phyloP scores from a whole-genome alignment of 2,888 invertebrate genomes.

The Ormia ochracea region DNA sequence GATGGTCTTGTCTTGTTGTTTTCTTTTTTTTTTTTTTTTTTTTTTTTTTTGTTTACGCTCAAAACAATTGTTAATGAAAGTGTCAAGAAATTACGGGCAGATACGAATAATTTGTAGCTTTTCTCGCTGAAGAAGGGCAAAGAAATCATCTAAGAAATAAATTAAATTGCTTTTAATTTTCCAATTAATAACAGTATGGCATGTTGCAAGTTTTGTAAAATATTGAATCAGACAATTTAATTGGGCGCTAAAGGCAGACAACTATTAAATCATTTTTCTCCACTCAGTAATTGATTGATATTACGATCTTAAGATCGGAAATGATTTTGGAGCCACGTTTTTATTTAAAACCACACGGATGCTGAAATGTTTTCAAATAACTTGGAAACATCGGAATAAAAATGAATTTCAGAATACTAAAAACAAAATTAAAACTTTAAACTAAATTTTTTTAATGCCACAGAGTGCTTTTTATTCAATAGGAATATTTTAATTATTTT shows the following conservation, averaged over 20 bases:
- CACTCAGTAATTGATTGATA: not conserved
- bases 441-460: too few species aligned
- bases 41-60: not conserved
- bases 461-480: too few species aligned
- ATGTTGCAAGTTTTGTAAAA: constrained; percentile 53
- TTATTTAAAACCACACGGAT: not conserved
- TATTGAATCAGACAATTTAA: constrained; percentile 54
- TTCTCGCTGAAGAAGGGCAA: not conserved
- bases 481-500: too few species aligned
- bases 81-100: constrained; percentile 23
- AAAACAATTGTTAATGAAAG: constrained; percentile 15
- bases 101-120: not conserved
- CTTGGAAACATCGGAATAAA: too few species aligned
- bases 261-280: not conserved
- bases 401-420: too few species aligned
- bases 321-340: not conserved
- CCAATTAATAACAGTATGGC: constrained; percentile 37
- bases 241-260: not conserved
- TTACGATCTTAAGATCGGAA: not conserved
- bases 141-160: constrained; percentile 35
- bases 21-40: not conserved
- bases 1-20: constrained; percentile 9
- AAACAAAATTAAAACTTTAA: too few species aligned
- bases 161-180: constrained; percentile 59
- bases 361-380: too few species aligned